Evolutionary conservation across 2,888 invertebrate species (phyloP).

Genomic region (Lasioglossum malachurum): DNA sequence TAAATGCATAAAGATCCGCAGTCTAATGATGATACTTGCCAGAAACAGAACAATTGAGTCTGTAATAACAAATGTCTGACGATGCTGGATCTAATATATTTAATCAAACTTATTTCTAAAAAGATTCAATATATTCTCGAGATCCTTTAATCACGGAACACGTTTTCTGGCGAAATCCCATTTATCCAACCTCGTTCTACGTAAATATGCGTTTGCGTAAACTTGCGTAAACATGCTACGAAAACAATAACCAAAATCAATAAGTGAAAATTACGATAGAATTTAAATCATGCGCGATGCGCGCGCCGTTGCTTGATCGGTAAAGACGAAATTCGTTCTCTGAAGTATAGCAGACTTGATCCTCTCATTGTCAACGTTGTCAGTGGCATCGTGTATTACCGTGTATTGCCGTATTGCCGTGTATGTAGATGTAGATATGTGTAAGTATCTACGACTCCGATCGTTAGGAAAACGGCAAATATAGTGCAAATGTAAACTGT

Average conservation of each 20-base stretch:
- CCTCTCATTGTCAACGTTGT: conserved; percentile 5
- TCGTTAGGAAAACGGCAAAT: conserved; percentile 44
- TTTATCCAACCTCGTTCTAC: neutral
- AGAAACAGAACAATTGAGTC: neutral
- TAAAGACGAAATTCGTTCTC: neutral
- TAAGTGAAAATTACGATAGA: neutral
- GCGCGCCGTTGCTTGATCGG: neutral
- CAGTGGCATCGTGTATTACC: neutral
- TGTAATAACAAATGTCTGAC: neutral
- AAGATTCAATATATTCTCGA: neutral
- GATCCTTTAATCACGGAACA: neutral
- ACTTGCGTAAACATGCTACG: neutral
- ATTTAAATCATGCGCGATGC: neutral
- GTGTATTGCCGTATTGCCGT: neutral
- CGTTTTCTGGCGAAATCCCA: neutral
- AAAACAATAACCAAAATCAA: neutral
- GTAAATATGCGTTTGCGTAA: neutral
- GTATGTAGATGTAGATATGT: neutral
- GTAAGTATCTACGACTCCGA: conserved; percentile 7
- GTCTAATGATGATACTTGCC: too few species aligned
- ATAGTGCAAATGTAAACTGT: conserved; percentile 45
- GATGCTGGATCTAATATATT: neutral
- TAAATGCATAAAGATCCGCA: too few species aligned
- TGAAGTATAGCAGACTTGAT: conserved; percentile 2
- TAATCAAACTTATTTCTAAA: neutral